Evolutionary conservation across 2,888 invertebrate genomes (phyloP), one percentile per base, ranked within the genome.

Genomic region (Caradrina clavipalpis): DNA sequence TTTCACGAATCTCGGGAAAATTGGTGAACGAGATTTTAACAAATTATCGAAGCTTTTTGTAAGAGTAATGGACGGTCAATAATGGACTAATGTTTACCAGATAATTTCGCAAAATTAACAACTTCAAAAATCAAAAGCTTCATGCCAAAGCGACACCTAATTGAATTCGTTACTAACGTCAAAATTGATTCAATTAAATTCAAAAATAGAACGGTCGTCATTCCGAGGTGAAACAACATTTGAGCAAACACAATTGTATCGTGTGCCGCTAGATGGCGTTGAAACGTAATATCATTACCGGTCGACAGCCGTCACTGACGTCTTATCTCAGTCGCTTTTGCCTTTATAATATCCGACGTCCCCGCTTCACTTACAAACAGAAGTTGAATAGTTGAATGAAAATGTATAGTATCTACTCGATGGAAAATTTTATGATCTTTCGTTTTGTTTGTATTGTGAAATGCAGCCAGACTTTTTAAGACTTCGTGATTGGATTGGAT

Each of bases 341-440:
- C 83, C 79, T 84, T 86, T 85, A 86, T 80, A 82, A 85, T 79
- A 86, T 81, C 83, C 76, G 82, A 82, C 82, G 81, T 80, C 67
- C 77, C 76, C 71, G 82, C 67, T 75, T 76, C 79, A 80, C 74
- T 79, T 74, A 63, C 76, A 72, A 82, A 79, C 80, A 77, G 35
- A 68, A 69, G 49, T 68, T 78, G 76, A 84, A 84, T 85, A 83
- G 85, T 80, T 80, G 73, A 77, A 80, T 78, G 73, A 69, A 82
- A 82, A 70, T 69, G 73, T 83, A 26, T 4, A 26, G 26, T 26
- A 80, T 80, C 71, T 67, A 57, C 67, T 76, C 66, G 55, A 53
- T 71, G 54, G 61, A 58, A 78, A 69, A 83, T 83, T 75, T 80
- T 76, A 62, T 70, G 67, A 66, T 61, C 77, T 63, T 60, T 64